Evolutionary conservation across 2,888 invertebrate species (phyloP), one percentile per base, ranked within the genome.

Genomic region (Eupithecia subumbrata): DNA sequence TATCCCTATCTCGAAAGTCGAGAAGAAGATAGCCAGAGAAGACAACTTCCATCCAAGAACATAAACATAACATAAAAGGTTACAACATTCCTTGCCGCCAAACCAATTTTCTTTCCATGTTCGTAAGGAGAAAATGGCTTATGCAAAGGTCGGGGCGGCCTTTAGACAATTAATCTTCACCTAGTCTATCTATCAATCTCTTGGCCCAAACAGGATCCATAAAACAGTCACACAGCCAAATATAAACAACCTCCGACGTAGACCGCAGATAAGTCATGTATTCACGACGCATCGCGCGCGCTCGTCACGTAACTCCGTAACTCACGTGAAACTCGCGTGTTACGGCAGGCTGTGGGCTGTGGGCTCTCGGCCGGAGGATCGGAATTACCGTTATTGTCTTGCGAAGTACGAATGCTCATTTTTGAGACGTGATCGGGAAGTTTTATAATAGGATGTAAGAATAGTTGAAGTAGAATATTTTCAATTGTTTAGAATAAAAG

Each of bases 311-410:
- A 70, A 4, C 30, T 63, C 67, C 73, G 76, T 76, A 71, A 73
- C 70, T 76, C 70, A 73, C 72, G 72, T 67, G 66, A 48, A 56
- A 11, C 60, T 60, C 73, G n/a, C 25, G 70, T 66, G 37, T 34
- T 37, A 34, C 48, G 66, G 48, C 11, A 22, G 52, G 11, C 52
- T 52, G 52, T 9, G 30, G 66, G 69, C 74, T 12, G 66, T 5
- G 30, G 2, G 72, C 56, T 67, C 69, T 72, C 69, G 37, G 66
- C 25, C 48, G 76, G 48, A 72, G 71, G 63, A 64, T 48, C 66
- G 25, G 72, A 75, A 76, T 76, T 76, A 43, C 64, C 34, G 37
- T 56, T 60, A 73, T 73, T 73, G 76, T 73, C 70, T 67, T 67
- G 60, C 7, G 25, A 16, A 34, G 34, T 64, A 25, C 68, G 22